These are phyloP conservation scores for Pelecanus crispus DNA, from an alignment of 2,113 vertebrate species.

Conservation along the genomic window DNA sequence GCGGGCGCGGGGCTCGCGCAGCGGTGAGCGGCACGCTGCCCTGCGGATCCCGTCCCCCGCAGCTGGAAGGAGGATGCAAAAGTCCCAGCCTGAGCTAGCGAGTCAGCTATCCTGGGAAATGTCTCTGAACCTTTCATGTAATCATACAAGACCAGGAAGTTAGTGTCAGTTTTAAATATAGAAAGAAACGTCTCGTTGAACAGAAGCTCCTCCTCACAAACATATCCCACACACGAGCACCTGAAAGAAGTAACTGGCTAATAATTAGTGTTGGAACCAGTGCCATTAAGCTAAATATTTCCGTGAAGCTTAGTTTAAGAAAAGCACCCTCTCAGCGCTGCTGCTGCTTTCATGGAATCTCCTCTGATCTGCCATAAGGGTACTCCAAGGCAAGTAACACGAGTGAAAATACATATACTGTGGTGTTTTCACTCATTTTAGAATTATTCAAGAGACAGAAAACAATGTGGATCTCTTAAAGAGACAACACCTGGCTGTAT, in stretches of 20 bases:
- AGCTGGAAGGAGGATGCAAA: neutral
- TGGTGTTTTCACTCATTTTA: neutral
- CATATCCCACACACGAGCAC: neutral
- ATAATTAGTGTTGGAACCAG: neutral
- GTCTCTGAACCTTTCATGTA: neutral
- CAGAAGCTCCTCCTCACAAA: neutral
- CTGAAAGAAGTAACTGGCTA: neutral
- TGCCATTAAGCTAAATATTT: neutral
- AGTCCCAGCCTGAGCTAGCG: neutral
- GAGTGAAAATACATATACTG: neutral
- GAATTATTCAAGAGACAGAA: neutral
- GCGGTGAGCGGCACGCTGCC: neutral
- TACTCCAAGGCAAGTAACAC: accelerated
- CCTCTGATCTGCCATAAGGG: neutral
- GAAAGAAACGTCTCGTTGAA: neutral
- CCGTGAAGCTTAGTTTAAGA: neutral
- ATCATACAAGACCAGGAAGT: neutral
- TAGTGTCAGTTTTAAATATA: neutral
- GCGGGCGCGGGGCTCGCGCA: accelerated
- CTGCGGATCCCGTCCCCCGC: neutral
- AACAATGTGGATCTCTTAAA: neutral
- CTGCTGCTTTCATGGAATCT: neutral
- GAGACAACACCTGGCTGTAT: neutral
- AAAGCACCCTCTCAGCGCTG: neutral
- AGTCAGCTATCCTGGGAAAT: neutral